Evolutionary conservation across 2,888 invertebrate species (phyloP), one percentile per base, ranked within the genome.

Genomic region (Eilema depressum): DNA sequence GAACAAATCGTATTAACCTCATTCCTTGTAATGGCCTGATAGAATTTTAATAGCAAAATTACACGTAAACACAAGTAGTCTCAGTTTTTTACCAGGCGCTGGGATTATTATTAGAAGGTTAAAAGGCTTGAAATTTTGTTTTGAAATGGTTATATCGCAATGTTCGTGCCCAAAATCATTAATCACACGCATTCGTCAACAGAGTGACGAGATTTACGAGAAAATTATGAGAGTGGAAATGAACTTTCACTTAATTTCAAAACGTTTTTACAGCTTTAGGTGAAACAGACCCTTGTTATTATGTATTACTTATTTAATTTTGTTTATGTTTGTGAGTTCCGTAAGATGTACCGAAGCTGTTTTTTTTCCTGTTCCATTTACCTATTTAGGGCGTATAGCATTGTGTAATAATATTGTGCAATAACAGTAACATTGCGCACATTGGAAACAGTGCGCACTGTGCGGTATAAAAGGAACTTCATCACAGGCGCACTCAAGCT

Each of bases 151-250:
- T 69, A 60, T 62, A 62, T 12, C 47, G 59, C 70, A 70, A 62
- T 75, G 61, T 65, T 71, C 56, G 70, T 68, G 63, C 63, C 61
- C 60, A 56, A 68, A 69, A 78, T 69, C 70, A 75, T 73, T 80
- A 70, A 71, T 70, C 75, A 78, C 78, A 78, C 74, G 69, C 76
- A 76, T 74, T 76, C 71, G 81, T 80, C 80, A 76, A 73, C 62
- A 63, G 23, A 70, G 68, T 75, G 73, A 75, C 28, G 65, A 77
- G 74, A 77, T 81, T 81, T 74, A 79, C 65, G 74, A 75, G 69
- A 47, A 75, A 77, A 74, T 79, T 77, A 79, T 79, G 73, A 74
- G 70, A 70, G 69, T 73, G 66, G 69, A 74, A 77, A 77, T 81
- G 72, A 75, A 70, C 69, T 69, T 71, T 56, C 28, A 59, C 57